Evolutionary conservation across 92 coral and sea anemone genomes (phyloP).

Genomic region (Siderastrea siderea): DNA sequence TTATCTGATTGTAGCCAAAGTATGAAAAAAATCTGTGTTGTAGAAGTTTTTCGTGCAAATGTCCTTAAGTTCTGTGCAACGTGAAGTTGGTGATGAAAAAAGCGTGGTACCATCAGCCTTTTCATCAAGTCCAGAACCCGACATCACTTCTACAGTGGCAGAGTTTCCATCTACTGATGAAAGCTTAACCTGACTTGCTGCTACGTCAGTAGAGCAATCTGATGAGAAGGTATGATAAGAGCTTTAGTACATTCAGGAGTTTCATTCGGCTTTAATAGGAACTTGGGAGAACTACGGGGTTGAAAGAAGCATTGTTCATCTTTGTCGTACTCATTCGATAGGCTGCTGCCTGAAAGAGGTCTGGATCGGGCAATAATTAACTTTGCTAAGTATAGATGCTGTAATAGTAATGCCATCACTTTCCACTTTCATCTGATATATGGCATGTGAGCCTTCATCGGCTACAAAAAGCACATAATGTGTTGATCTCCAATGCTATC

Average conservation of each 20-base stretch:
- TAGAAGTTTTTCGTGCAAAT: too few species aligned
- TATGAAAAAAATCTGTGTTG: too few species aligned
- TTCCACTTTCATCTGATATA: slow-evolving; percentile 12
- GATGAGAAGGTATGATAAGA: not conserved
- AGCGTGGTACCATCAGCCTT: slow-evolving; percentile 25
- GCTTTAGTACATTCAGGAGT: slow-evolving; percentile 18
- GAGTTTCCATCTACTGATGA: slow-evolving; percentile 8
- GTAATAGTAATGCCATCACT: slow-evolving; percentile 21
- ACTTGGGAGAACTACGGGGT: not conserved
- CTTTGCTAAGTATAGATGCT: not conserved
- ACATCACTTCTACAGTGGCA: slow-evolving; percentile 23
- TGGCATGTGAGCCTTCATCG: not conserved
- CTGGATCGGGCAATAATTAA: too few species aligned
- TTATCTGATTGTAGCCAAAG: too few species aligned
- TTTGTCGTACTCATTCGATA: slow-evolving; percentile 17
- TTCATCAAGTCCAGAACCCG: slow-evolving; percentile 24
- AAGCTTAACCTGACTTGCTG: not conserved
- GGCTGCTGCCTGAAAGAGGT: slow-evolving; percentile 18
- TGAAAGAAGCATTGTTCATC: not conserved
- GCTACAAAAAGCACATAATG: slow-evolving; percentile 23
- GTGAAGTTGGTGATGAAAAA: slow-evolving; percentile 26
- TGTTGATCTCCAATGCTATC: slow-evolving; percentile 38
- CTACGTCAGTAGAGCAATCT: too few species aligned
- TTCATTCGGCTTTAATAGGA: slow-evolving; percentile 12
- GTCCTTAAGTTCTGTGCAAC: slow-evolving; percentile 11